Conservation (phyloP, 2,797 vertebrate genomes). For the Centropyge bicolor region DNA sequence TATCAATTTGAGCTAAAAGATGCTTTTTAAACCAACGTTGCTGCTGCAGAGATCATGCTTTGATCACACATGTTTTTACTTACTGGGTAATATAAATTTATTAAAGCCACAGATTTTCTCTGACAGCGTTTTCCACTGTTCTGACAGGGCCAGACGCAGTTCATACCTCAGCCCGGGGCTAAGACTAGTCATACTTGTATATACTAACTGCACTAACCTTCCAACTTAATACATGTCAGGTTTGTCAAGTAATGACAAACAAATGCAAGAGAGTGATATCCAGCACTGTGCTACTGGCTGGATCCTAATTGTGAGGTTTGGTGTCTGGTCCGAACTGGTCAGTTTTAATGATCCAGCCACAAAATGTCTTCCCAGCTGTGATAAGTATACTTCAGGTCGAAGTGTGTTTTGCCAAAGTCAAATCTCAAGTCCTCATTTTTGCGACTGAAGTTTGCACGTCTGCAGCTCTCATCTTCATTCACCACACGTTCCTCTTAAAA, state of each 20-base stretch:
- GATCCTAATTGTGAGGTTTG: not conserved
- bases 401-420: not conserved
- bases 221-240: not conserved
- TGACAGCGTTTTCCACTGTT: not conserved
- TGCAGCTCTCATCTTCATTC: not conserved
- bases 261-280: not conserved
- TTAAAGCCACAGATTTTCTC: not conserved
- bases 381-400: not conserved
- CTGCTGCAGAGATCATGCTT: not conserved
- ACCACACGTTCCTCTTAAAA: conserved; percentile 1
- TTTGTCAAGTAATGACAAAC: not conserved
- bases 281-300: not conserved
- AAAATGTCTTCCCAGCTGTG: not conserved
- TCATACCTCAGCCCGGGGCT: not conserved
- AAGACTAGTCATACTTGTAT: not conserved
- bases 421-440: not conserved
- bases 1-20: not conserved
- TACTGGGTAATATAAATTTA: not conserved
- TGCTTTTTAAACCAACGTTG: not conserved
- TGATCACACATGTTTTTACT: not conserved
- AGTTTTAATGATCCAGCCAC: not conserved
- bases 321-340: not conserved
- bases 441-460: not conserved
- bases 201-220: not conserved
- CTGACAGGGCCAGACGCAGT: not conserved